phyloP scores from a whole-genome alignment of 1,140 invertebrate species.

The Eufriesea mexicana region DNA sequence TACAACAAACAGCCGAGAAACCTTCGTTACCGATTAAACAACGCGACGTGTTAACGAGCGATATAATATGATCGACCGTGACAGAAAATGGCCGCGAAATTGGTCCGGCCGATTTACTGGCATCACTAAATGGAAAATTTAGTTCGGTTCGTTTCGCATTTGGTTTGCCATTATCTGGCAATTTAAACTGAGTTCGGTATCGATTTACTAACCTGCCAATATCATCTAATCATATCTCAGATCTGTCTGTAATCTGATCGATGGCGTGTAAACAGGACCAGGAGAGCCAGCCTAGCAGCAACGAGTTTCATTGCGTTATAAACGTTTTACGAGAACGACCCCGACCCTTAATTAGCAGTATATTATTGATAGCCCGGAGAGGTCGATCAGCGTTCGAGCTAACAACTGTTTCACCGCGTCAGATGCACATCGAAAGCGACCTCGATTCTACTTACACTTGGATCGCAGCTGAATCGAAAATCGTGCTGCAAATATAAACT shows the following conservation, averaged over 20 bases:
- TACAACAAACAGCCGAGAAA: neutral
- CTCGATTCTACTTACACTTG: conserved; percentile 28
- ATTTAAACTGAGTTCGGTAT: neutral
- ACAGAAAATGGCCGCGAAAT: no score
- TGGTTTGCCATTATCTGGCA: neutral
- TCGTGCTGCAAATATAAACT: neutral
- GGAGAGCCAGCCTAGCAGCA: neutral
- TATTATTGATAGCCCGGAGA: conserved; percentile 12
- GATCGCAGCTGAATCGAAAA: neutral
- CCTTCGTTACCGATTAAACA: neutral
- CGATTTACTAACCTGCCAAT: neutral
- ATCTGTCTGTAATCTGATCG: neutral
- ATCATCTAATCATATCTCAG: neutral
- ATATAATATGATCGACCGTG: neutral
- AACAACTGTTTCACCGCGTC: conserved; percentile 27
- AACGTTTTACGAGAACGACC: conserved; percentile 6
- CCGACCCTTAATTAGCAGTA: conserved; percentile 39
- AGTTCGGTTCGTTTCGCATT: no score
- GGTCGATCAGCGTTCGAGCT: neutral
- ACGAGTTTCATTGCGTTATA: neutral
- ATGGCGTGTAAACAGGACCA: neutral
- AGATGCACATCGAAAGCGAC: conserved; percentile 24
- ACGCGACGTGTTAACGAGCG: neutral
- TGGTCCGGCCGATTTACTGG: no score
- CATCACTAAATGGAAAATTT: no score